These are phyloP conservation scores for Ctenopoma multispine DNA, from an alignment of 2,797 vertebrate genomes.

Conservation along the genomic window DNA sequence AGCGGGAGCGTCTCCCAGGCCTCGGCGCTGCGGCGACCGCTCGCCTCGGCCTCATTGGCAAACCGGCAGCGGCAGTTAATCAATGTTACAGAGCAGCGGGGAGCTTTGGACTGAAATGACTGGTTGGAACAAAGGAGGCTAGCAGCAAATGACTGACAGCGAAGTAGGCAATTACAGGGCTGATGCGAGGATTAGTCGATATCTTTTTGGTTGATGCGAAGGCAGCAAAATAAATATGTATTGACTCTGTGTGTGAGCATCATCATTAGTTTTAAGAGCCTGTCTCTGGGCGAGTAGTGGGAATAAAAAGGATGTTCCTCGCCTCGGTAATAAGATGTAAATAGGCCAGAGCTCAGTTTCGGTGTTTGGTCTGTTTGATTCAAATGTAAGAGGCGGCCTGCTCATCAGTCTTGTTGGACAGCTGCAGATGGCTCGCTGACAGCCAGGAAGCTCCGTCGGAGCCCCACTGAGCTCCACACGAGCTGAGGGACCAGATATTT, in stretches of 20 bases:
- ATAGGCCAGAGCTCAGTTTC: constrained; percentile 32
- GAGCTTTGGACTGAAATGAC: constrained; percentile 32
- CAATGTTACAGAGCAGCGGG: constrained; percentile 58
- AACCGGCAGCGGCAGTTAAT: constrained; percentile 66
- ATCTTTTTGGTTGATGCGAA: constrained; percentile 49
- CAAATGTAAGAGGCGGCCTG: constrained; percentile 4
- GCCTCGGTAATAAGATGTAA: constrained; percentile 53
- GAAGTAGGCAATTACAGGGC: constrained; percentile 50
- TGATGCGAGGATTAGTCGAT: constrained; percentile 54
- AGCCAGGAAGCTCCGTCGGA: constrained; percentile 48
- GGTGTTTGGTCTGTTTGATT: constrained; percentile 41
- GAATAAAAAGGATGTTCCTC: not conserved
- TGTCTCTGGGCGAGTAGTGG: not conserved
- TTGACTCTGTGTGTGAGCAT: not conserved
- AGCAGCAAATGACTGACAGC: constrained; percentile 55
- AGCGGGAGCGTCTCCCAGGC: not conserved
- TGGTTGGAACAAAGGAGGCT: constrained; percentile 48
- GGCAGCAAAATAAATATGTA: constrained; percentile 25
- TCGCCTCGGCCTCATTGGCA: constrained; percentile 38
- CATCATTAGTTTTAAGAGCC: not conserved
- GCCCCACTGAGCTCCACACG: constrained; percentile 24
- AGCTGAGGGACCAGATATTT: too few species aligned
- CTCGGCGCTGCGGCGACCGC: not conserved
- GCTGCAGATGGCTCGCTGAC: constrained; percentile 51
- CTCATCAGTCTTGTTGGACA: constrained; percentile 53